A percentile compares a stretch with the other conserved stretches of the same genome.
Conservation (phyloP, 1,140 invertebrate species). For the Brachionus rubens region DNA sequence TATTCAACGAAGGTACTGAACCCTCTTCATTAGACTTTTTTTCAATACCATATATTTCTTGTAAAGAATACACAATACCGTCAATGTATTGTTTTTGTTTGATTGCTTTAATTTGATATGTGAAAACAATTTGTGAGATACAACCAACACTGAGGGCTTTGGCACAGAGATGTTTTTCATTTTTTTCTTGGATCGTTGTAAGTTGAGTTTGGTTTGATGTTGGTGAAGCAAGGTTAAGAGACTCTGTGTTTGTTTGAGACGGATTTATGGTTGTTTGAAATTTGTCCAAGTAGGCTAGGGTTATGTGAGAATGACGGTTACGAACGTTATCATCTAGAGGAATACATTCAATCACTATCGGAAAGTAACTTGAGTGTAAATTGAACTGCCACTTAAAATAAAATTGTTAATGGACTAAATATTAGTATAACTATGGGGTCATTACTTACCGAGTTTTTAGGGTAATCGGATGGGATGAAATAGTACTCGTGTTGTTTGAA, state of each 20-base stretch:
- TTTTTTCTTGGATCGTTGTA: neutral
- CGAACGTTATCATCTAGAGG: neutral
- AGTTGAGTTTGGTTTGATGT: neutral
- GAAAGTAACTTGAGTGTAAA: slow-evolving; percentile 20
- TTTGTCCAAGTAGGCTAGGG: slow-evolving; percentile 37
- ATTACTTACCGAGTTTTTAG: slow-evolving; percentile 72
- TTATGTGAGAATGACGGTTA: slow-evolving; percentile 29
- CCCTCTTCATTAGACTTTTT: slow-evolving; percentile 69
- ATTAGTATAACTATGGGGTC: too few relatives aligned
- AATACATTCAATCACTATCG: slow-evolving; percentile 40
- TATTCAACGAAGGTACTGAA: neutral
- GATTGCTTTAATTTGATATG: slow-evolving; percentile 85
- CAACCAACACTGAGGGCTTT: slow-evolving; percentile 39
- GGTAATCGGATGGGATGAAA: slow-evolving; percentile 79
- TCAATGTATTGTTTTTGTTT: slow-evolving; percentile 98
- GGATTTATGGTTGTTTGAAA: neutral
- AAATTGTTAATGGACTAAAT: too few relatives aligned
- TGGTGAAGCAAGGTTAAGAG: neutral
- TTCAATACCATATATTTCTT: slow-evolving; percentile 99
- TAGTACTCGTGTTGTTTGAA: slow-evolving; percentile 81
- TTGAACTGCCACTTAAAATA: slow-evolving; percentile 42
- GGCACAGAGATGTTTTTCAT: neutral
- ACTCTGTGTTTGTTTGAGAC: neutral
- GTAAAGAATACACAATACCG: slow-evolving; percentile 89
- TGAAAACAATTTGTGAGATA: slow-evolving; percentile 68